Evolutionary conservation across 2,888 invertebrate genomes (phyloP).

Genomic region (Nysson spinosus): DNA sequence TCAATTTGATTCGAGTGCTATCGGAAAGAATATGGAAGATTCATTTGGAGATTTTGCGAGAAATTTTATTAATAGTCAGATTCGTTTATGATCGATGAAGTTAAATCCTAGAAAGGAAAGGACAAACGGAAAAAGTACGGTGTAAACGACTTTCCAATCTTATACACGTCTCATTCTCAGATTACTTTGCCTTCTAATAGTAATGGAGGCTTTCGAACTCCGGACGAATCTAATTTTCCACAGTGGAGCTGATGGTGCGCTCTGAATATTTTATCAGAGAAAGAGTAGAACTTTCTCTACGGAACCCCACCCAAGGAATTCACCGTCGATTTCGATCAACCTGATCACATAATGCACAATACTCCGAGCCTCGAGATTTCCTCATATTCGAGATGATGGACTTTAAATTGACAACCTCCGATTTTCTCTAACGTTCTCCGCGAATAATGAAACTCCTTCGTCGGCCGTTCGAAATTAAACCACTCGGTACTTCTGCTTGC

Average conservation of each 20-base stretch:
- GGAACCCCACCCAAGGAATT: slow-evolving; percentile 32
- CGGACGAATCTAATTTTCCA: slow-evolving; percentile 59
- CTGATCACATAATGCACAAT: slow-evolving; percentile 40
- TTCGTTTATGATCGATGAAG: too few relatives aligned
- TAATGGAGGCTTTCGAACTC: slow-evolving; percentile 59
- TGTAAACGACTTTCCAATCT: slow-evolving; percentile 31
- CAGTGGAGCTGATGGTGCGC: slow-evolving; percentile 46
- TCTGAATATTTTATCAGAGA: slow-evolving; percentile 60
- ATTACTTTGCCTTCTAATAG: slow-evolving; percentile 51
- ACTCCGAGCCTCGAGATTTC: slow-evolving; percentile 18
- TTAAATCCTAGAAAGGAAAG: not conserved
- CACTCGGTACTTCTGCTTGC: too few relatives aligned
- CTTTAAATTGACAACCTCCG: slow-evolving; percentile 9
- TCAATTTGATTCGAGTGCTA: too few relatives aligned
- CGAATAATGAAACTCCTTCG: not conserved
- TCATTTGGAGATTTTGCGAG: too few relatives aligned
- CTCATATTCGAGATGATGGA: not conserved
- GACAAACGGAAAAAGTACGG: slow-evolving; percentile 16
- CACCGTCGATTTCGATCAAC: slow-evolving; percentile 45
- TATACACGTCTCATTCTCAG: slow-evolving; percentile 45
- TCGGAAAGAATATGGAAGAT: too few relatives aligned
- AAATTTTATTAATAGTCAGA: too few relatives aligned
- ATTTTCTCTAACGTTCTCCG: not conserved
- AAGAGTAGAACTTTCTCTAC: slow-evolving; percentile 38
- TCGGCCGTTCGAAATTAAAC: too few relatives aligned